phyloP scores from a whole-genome alignment of 2,113 vertebrate species.

The Corythornis vintsioides region DNA sequence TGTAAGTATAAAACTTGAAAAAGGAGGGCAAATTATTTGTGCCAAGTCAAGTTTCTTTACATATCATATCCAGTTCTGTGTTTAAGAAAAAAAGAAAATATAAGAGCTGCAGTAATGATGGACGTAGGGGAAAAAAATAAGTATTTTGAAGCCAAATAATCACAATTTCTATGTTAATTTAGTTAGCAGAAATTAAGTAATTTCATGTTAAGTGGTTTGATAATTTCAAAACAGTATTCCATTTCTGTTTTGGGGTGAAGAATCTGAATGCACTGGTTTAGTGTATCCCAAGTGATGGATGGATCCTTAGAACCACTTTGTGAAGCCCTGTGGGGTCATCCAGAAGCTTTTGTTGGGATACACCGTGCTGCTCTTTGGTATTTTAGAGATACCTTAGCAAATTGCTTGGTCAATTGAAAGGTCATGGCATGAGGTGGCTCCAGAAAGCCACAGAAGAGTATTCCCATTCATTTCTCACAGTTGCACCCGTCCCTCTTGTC shows the following conservation, averaged over 20 bases:
- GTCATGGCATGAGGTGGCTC: background rate
- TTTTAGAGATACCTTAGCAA: background rate
- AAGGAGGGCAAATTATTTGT: background rate
- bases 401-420: background rate
- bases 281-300: accelerated
- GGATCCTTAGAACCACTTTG: background rate
- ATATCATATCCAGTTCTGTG: background rate
- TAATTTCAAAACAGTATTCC: background rate
- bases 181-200: background rate
- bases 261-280: background rate
- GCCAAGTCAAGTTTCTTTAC: background rate
- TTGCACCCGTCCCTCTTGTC: background rate
- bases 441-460: background rate
- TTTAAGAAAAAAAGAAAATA: background rate
- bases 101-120: background rate
- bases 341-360: background rate
- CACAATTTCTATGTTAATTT: background rate
- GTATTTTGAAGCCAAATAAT: background rate
- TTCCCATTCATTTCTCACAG: background rate
- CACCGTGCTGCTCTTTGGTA: background rate
- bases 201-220: background rate
- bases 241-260: background rate
- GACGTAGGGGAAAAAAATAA: background rate
- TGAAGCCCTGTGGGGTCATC: background rate
- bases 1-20: background rate